A percentile compares a stretch with the other conserved stretches of the same genome.
Evolutionary conservation across 2,113 vertebrate species (phyloP).

Genomic region (Passer montanus): DNA sequence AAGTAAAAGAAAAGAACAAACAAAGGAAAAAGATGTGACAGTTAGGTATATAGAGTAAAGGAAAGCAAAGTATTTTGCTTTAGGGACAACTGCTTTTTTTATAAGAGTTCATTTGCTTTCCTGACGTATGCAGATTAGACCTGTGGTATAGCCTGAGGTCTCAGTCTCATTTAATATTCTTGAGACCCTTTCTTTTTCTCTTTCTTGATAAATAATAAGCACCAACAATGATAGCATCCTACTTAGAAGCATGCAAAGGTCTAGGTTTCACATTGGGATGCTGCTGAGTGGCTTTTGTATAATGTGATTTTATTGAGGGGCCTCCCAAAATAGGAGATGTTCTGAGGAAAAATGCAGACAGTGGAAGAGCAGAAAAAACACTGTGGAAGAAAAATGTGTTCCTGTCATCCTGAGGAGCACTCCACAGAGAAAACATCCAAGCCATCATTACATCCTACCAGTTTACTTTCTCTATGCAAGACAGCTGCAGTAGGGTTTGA

Average conservation of each 20-base stretch:
- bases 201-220: not conserved
- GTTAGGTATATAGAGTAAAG: not conserved
- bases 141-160: not conserved
- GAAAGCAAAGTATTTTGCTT: not conserved
- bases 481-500: not conserved
- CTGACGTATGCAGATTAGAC: not conserved
- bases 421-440: not conserved
- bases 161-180: not conserved
- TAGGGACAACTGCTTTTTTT: not conserved
- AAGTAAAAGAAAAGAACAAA: not conserved
- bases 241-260: not conserved
- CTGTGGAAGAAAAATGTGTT: fast-evolving
- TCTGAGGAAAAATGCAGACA: fast-evolving
- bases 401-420: not conserved
- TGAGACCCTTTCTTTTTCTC: not conserved
- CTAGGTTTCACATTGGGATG: not conserved
- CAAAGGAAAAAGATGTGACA: not conserved
- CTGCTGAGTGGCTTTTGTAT: not conserved
- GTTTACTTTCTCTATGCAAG: not conserved
- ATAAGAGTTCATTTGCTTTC: not conserved
- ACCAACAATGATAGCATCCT: not conserved
- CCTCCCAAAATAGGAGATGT: not conserved
- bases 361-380: not conserved
- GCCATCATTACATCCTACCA: not conserved
- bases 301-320: not conserved